These are phyloP conservation scores for Seriola quinqueradiata DNA, from an alignment of 2,113 vertebrate genomes.

Conservation along the genomic window DNA sequence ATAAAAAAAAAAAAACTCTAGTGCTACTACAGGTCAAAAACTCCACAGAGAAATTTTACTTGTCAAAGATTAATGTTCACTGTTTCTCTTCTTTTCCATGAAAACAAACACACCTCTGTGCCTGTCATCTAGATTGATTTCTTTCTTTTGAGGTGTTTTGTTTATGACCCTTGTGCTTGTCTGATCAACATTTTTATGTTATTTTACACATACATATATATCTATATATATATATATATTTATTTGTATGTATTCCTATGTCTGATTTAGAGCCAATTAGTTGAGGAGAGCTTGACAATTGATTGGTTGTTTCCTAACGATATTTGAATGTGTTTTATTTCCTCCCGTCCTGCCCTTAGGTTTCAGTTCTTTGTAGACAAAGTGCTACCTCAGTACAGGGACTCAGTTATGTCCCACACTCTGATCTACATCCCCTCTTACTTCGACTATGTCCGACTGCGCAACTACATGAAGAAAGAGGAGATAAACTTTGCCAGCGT, in stretches of 20 bases:
- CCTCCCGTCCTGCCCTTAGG: constrained; percentile 73
- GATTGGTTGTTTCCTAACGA: not conserved
- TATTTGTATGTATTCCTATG: too few species aligned
- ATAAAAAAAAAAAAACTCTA: too few species aligned
- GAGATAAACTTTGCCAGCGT: constrained; percentile 90
- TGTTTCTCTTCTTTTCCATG: not conserved
- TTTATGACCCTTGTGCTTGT: not conserved
- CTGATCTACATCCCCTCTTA: constrained; percentile 94
- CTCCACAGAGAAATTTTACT: too few species aligned
- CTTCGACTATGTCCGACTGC: constrained; percentile 95
- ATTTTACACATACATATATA: too few species aligned
- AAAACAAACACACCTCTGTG: not conserved
- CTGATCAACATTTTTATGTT: not conserved
- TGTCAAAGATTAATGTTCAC: not conserved
- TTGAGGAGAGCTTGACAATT: not conserved
- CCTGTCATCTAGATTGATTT: too few species aligned
- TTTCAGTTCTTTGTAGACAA: constrained; percentile 93
- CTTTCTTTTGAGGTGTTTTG: not conserved
- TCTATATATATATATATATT: too few species aligned
- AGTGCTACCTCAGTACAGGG: constrained; percentile 94
- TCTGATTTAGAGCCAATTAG: too few species aligned
- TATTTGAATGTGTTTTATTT: not conserved
- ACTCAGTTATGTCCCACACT: constrained; percentile 97
- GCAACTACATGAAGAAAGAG: constrained; percentile 95
- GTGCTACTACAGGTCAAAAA: too few species aligned